phyloP scores from a whole-genome alignment of 53 echinoderm and acorn worm species.

The Holothuria leucospilota region DNA sequence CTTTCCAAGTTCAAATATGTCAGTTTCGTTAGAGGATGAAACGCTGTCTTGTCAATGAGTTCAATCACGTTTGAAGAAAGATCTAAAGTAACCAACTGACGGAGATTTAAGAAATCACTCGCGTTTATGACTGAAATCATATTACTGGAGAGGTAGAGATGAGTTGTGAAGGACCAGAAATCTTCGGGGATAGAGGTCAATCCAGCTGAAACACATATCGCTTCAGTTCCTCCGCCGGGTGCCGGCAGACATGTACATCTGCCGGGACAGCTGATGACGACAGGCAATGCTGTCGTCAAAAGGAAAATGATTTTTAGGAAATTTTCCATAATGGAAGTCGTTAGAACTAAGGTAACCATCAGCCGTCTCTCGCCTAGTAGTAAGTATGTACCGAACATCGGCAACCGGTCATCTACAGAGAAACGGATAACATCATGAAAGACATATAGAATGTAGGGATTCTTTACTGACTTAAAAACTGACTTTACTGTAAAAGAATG shows the following conservation, averaged over 20 bases:
- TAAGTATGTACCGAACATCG: no score
- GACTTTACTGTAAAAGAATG: no score
- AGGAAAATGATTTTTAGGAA: no score
- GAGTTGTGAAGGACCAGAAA: background rate
- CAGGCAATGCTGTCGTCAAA: no score
- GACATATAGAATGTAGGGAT: no score
- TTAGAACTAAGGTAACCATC: no score
- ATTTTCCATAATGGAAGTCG: no score
- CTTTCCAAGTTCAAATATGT: background rate
- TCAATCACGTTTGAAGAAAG: slow-evolving; percentile 12
- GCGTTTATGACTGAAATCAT: background rate
- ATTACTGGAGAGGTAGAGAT: slow-evolving; percentile 4
- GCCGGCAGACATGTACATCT: background rate
- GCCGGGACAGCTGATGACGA: background rate
- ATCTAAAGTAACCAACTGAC: background rate
- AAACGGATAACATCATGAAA: no score
- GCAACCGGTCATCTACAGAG: no score
- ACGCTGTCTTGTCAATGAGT: background rate
- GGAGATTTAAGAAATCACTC: background rate
- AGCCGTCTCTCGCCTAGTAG: no score
- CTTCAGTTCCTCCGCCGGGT: background rate
- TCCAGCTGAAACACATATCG: background rate
- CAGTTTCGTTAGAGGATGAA: slow-evolving; percentile 7
- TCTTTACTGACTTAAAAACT: no score
- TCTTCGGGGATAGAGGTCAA: background rate